These are phyloP conservation scores for Holothuria scabra DNA, from an alignment of 53 echinoderm and acorn worm genomes.

Conservation along the genomic window DNA sequence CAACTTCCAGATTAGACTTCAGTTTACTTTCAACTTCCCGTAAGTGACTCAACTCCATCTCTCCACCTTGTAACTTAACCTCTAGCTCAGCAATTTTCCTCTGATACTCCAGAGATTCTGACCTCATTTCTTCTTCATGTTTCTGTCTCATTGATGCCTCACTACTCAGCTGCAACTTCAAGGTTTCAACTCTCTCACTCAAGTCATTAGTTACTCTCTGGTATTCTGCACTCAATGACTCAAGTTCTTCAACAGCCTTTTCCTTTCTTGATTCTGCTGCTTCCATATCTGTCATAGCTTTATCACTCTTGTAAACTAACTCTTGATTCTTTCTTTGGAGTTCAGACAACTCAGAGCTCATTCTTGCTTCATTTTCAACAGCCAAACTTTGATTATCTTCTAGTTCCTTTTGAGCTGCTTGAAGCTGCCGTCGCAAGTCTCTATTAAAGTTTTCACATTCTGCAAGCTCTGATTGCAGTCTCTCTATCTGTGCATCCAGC, in stretches of 20 bases:
- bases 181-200: slow-evolving; percentile 23
- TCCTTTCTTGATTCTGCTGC: slow-evolving; percentile 44
- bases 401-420: slow-evolving; percentile 79
- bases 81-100: slow-evolving; percentile 56
- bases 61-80: slow-evolving; percentile 16
- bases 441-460: slow-evolving; percentile 86
- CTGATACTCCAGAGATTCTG: slow-evolving; percentile 19
- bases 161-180: slow-evolving; percentile 48
- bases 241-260: slow-evolving; percentile 6
- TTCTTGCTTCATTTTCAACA: slow-evolving; percentile 83
- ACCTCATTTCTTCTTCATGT: slow-evolving; percentile 4
- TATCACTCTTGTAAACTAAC: slow-evolving; percentile 21
- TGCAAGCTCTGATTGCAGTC: slow-evolving; percentile 71
- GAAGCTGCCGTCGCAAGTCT: slow-evolving; percentile 75
- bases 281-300: slow-evolving; percentile 19
- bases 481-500: slow-evolving; percentile 66
- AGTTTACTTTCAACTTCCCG: slow-evolving; percentile 58
- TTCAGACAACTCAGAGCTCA: slow-evolving; percentile 60
- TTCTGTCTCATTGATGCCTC: slow-evolving; percentile 36
- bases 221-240: slow-evolving; percentile 30
- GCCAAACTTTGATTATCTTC: slow-evolving; percentile 85
- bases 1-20: slow-evolving; percentile 45
- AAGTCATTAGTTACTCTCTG: slow-evolving; percentile 27
- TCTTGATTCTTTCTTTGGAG: slow-evolving; percentile 62
- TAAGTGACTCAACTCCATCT: slow-evolving; percentile 53